Evolutionary conservation across 2,888 invertebrate genomes (phyloP), one percentile per base, ranked within the genome.

Genomic region (Orgyia antiqua): DNA sequence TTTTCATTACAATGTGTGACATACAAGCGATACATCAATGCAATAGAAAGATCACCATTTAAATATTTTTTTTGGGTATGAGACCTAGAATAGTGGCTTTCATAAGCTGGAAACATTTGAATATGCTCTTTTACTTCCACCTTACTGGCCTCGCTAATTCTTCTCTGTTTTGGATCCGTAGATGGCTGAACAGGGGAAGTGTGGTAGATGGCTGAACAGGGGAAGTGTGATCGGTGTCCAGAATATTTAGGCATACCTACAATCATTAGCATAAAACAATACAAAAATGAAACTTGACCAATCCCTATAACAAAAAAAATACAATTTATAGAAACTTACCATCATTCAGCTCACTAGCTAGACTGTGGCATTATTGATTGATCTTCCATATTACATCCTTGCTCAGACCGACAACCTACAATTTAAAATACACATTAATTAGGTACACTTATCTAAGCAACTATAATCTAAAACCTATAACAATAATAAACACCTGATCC

Each of bases 381-480:
- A 18, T 28, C 28, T 28, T 28, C 28, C 28, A 28, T 28, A 28
- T 28, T 28, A 28, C 28, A 28, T 28, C 28, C 28, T 28, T 28
- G 28, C 28, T 28, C 28, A 28, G 10, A 28, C 28, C 28, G 28
- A 28, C 28, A 28, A 28, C 28, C 28, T 28, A 28, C 28, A 28
- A 28, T 28, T 19, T 19, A 28, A 27, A n/a, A 10, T 10, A 26
- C 12, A 12, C 13, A 26, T 11, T 13, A 26, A 12, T 12, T 12
- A 26, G 12, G 11, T 12, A 26, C 26, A 12, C 13, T 26, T n/a
- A 7, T 13, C 26, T 23, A 23, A 23, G 11, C 23, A 15, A 15
- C 15, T 15, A 15, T 15, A 15, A 26, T 26, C 26, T 26, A 26
- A 28, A 28, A 28, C 28, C 19, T 15, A 19, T 28, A 19, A 18